Evolutionary conservation across 1,140 invertebrate genomes (phyloP).

Genomic region (Cydia amplana): DNA sequence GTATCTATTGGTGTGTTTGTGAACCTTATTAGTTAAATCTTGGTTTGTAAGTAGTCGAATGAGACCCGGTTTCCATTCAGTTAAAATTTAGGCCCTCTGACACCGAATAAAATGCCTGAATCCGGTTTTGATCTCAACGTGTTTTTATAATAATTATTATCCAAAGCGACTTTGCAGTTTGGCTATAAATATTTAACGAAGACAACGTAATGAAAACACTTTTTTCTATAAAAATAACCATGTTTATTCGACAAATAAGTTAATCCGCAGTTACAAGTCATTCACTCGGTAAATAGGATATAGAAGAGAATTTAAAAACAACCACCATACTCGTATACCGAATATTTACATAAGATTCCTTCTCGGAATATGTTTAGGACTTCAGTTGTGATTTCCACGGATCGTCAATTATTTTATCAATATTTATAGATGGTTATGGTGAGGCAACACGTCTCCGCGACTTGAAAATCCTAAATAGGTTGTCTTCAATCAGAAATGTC

Average conservation of each 20-base stretch:
- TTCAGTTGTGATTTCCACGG: slow-evolving; percentile 8
- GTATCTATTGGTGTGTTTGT: too few relatives aligned
- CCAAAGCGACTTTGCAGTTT: neutral
- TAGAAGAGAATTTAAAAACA: neutral
- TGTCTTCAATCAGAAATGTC: neutral
- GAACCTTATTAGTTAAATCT: too few relatives aligned
- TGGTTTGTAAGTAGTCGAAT: too few relatives aligned
- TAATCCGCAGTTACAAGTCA: neutral
- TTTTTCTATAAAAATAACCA: neutral
- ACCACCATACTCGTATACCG: neutral
- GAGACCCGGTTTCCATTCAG: too few relatives aligned
- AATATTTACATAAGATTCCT: slow-evolving; percentile 14
- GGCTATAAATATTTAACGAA: too few relatives aligned
- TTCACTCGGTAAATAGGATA: slow-evolving; percentile 5
- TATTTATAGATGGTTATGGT: slow-evolving; percentile 1
- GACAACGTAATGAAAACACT: too few relatives aligned
- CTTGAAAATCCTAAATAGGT: neutral
- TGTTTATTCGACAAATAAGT: neutral
- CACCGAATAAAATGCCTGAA: neutral
- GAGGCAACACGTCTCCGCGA: neutral
- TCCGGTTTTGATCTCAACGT: too few relatives aligned
- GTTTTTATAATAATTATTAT: neutral
- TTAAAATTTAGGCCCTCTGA: neutral
- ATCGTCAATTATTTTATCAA: slow-evolving; percentile 12
- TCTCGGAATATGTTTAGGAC: slow-evolving; percentile 19